Base-by-base conservation (phyloP, 2,113 vertebrate genomes). In the Zapornia atra region DNA sequence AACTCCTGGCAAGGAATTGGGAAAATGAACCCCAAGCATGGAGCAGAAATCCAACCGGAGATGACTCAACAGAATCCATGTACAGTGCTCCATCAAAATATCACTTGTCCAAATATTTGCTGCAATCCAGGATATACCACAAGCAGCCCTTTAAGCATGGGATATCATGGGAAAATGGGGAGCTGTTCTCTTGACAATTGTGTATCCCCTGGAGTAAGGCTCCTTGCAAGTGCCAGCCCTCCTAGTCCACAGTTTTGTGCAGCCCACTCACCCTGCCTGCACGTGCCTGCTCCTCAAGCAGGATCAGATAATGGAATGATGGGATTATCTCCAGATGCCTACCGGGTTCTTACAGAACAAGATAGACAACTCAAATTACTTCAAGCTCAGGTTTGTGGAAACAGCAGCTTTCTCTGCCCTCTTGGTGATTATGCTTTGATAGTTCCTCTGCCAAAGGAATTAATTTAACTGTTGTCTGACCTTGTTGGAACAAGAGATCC, bases 281-380 rank as follows among this genome's bases (percentile, higher is more conserved):
- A 97, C n/a, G 19, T 71, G 17, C 88, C 95, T 11, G 12, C 92
- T 71, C 59, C 97, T 70, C 91, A 33, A 60, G 80, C 88, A 28
- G 89, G 91, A n/a, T 66, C 94, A 76, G 97, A 97, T 81, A 92
- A 97, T 36, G 97, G 97, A 22, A 97, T 98, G 82, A 98, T 98
- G 92, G 98, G 98, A 68, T 90, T 98, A 16, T 98, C 98, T 71
- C 95, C 98, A 8, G 98, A 99, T 93, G 98, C 99, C 5, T 99
- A 98, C 96, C 94, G 87, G 36, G 98, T 99, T 61, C 98, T 99
- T 33, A 98, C 98, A 56, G 98, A 99, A 15, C 99, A 99, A 94
- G 99, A 99, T 72, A 98, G 95, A 46, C 99, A 99, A 97, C 98
- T 99, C 28, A 99, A 99, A 97, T 96, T 99, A 82, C 98, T 99